Conservation (phyloP, 1,140 invertebrate species). For the Bacillus rossius region DNA sequence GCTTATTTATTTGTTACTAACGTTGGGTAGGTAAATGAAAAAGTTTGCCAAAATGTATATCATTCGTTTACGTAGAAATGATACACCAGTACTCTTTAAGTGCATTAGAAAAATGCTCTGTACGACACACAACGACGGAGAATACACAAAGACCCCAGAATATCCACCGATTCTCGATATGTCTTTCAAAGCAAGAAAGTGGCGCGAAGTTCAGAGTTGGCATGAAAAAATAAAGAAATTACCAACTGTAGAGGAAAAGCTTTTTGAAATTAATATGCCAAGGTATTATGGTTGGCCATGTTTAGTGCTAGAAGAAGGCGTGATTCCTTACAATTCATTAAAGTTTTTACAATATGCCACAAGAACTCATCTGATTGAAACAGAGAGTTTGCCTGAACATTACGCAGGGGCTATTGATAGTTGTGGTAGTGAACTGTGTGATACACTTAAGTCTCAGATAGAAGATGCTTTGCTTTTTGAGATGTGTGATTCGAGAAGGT, state of each 20-base stretch:
- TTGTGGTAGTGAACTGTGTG: too few species aligned
- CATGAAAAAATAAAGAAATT: conserved; percentile 55
- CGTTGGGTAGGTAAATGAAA: too few species aligned
- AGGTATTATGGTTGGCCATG: conserved; percentile 70
- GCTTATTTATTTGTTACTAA: too few species aligned
- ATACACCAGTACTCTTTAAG: too few species aligned
- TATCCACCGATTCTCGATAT: conserved; percentile 59
- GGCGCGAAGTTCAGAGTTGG: conserved; percentile 41
- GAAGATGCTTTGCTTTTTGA: too few species aligned
- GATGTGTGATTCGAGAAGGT: too few species aligned
- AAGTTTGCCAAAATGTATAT: too few species aligned
- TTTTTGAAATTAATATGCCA: conserved; percentile 72
- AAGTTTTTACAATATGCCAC: conserved; percentile 63
- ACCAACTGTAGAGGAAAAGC: conserved; percentile 74
- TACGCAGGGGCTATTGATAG: conserved; percentile 7
- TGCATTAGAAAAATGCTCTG: too few species aligned
- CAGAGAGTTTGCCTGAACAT: conserved; percentile 44
- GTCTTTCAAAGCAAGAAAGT: conserved; percentile 38
- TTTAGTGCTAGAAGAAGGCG: conserved; percentile 52
- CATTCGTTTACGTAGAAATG: too few species aligned
- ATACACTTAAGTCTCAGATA: too few species aligned
- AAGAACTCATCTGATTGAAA: conserved; percentile 54
- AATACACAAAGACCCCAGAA: conserved; percentile 41
- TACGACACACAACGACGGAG: conserved; percentile 7
- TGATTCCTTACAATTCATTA: conserved; percentile 59